Percentiles rank a stretch among this genome's conserved stretches.
These are phyloP conservation scores for Yponomeuta evonymella DNA, from an alignment of 2,888 invertebrate species.

Conservation along the genomic window DNA sequence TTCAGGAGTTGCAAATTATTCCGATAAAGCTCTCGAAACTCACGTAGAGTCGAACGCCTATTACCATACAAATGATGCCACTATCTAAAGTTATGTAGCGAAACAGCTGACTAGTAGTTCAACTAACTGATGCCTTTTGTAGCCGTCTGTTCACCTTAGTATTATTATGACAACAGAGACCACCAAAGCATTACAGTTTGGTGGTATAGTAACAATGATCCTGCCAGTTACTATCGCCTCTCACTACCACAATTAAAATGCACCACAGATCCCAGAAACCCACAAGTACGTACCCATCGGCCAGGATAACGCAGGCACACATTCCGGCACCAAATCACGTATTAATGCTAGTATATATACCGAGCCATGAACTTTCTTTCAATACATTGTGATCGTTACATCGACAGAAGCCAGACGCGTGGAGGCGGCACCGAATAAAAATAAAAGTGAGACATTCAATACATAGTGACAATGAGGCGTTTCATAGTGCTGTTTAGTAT, in stretches of 20 bases:
- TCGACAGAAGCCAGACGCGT: conserved; percentile 61
- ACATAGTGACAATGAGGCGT: conserved; percentile 41
- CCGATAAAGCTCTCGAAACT: neutral
- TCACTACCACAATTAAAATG: conserved; percentile 54
- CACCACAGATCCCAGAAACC: conserved; percentile 32
- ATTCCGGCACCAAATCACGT: conserved; percentile 66
- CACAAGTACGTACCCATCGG: conserved; percentile 32
- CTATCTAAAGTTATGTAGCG: neutral
- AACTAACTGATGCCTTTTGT: no score
- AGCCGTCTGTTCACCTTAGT: neutral
- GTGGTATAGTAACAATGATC: conserved; percentile 53
- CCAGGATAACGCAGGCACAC: conserved; percentile 51
- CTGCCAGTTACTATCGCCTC: conserved; percentile 43
- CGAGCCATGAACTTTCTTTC: conserved; percentile 64
- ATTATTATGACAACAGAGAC: neutral
- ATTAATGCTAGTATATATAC: conserved; percentile 76
- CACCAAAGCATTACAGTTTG: neutral
- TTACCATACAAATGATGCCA: conserved; percentile 1
- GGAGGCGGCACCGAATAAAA: conserved; percentile 43
- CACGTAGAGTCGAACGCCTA: neutral
- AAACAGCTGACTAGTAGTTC: neutral
- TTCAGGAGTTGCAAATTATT: neutral
- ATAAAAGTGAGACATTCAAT: conserved; percentile 15
- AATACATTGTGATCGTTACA: conserved; percentile 67
- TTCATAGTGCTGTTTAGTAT: conserved; percentile 60